Percentiles rank a stretch among this genome's conserved stretches.
phyloP scores from a whole-genome alignment of 2,113 vertebrate species.

The Smithornis capensis region DNA sequence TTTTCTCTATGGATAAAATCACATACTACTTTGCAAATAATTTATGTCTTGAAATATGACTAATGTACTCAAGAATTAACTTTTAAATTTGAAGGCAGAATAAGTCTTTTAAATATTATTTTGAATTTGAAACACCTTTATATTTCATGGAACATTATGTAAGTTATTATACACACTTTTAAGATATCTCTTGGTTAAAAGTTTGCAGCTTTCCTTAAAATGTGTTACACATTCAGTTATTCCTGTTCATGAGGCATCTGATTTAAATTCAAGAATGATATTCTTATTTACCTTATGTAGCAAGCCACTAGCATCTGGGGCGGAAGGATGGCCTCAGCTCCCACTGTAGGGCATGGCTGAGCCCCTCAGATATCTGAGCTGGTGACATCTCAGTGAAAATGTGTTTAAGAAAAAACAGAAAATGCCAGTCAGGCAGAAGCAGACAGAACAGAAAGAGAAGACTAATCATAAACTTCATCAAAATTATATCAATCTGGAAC shows the following conservation, averaged over 20 bases:
- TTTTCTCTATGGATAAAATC: not conserved
- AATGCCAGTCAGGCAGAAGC: not conserved
- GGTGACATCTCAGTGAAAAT: not conserved
- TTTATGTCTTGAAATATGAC: not conserved
- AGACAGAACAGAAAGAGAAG: not conserved
- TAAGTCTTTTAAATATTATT: not conserved
- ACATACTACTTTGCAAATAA: not conserved
- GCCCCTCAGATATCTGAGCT: not conserved
- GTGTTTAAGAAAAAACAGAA: not conserved
- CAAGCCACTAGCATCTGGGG: not conserved
- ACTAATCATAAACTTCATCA: not conserved
- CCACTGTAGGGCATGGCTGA: rapidly evolving
- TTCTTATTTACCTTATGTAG: not conserved
- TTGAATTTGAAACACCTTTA: not conserved
- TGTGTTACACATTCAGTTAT: not conserved
- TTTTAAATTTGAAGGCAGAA: not conserved
- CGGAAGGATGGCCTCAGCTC: rapidly evolving
- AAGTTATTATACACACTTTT: not conserved
- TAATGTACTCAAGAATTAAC: not conserved
- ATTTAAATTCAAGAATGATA: not conserved
- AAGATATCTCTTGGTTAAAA: not conserved
- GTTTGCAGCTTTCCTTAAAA: not conserved
- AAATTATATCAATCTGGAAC: conserved; percentile 2
- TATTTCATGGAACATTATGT: not conserved
- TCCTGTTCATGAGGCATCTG: not conserved